Evolutionary conservation across 1,140 invertebrate genomes (phyloP).

Genomic region (Homalodisca vitripennis): DNA sequence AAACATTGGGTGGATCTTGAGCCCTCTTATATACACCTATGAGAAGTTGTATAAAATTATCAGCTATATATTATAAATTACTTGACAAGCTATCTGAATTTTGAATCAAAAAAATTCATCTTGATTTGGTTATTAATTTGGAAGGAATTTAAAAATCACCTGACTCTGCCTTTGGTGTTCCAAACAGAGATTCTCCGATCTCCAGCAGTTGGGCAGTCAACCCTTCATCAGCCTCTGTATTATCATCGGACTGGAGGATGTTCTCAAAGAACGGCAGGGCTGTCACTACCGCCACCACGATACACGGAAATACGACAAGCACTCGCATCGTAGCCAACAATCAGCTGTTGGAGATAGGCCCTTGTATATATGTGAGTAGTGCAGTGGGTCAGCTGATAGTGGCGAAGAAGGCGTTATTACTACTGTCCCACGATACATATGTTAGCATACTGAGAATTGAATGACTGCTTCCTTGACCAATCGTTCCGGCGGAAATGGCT

Average conservation of each 20-base stretch:
- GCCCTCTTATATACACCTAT: too few relatives aligned
- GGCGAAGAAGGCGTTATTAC: slow-evolving; percentile 6
- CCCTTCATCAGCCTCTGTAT: slow-evolving; percentile 5
- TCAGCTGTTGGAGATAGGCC: slow-evolving; percentile 1
- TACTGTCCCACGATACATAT: slow-evolving; percentile 11
- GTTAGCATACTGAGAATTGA: slow-evolving; percentile 15
- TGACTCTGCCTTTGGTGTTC: background rate
- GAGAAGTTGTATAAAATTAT: too few relatives aligned
- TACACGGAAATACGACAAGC: background rate
- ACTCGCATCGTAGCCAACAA: background rate
- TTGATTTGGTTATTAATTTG: too few relatives aligned
- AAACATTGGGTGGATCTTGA: too few relatives aligned
- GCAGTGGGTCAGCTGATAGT: slow-evolving; percentile 17
- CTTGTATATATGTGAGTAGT: slow-evolving; percentile 14
- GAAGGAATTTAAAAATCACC: too few relatives aligned
- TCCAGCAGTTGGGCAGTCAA: slow-evolving; percentile 10
- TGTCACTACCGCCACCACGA: background rate
- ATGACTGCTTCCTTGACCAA: too few relatives aligned
- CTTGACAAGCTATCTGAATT: too few relatives aligned
- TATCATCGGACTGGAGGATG: slow-evolving; percentile 2
- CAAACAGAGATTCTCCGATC: slow-evolving; percentile 18
- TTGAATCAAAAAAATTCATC: too few relatives aligned
- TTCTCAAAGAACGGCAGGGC: slow-evolving; percentile 2
- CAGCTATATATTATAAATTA: too few relatives aligned
- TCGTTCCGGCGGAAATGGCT: background rate